Percentiles rank a stretch among this genome's conserved stretches.
Evolutionary conservation across 2,888 invertebrate genomes (phyloP).

Genomic region (Shargacucullia verbasci): DNA sequence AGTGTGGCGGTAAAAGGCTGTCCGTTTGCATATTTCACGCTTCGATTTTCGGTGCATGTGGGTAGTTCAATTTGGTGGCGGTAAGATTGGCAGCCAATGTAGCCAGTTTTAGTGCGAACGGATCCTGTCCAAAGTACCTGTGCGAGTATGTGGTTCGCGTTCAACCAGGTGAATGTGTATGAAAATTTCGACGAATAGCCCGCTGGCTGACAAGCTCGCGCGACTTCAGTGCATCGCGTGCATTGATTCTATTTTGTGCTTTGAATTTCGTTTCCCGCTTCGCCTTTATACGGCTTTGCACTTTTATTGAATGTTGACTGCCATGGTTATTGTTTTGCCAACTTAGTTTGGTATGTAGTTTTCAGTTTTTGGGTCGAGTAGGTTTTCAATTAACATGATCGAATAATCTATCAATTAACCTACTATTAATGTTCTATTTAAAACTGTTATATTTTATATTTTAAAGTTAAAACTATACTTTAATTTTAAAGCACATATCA

Average conservation of each 20-base stretch:
- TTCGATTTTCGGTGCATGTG: constrained; percentile 33
- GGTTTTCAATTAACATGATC: no score
- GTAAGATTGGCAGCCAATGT: constrained; percentile 26
- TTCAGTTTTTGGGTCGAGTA: background rate
- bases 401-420: no score
- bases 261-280: constrained; percentile 26
- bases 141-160: constrained; percentile 37
- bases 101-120: constrained; percentile 30
- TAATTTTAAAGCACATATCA: no score
- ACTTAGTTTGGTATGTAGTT: background rate
- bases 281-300: constrained; percentile 5
- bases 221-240: constrained; percentile 25
- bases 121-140: constrained; percentile 44
- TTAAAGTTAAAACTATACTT: no score
- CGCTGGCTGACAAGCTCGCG: constrained; percentile 26
- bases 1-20: constrained; percentile 23
- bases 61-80: constrained; percentile 46
- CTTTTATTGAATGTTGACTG: constrained; percentile 20
- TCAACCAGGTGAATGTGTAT: constrained; percentile 38
- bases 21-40: constrained; percentile 22
- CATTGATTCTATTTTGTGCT: constrained; percentile 39
- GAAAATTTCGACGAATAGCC: constrained; percentile 42
- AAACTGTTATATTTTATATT: no score
- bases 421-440: no score
- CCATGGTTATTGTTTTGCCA: constrained; percentile 10